These are phyloP conservation scores for Metopolophium dirhodum DNA, from an alignment of 1,140 invertebrate genomes.

Conservation along the genomic window DNA sequence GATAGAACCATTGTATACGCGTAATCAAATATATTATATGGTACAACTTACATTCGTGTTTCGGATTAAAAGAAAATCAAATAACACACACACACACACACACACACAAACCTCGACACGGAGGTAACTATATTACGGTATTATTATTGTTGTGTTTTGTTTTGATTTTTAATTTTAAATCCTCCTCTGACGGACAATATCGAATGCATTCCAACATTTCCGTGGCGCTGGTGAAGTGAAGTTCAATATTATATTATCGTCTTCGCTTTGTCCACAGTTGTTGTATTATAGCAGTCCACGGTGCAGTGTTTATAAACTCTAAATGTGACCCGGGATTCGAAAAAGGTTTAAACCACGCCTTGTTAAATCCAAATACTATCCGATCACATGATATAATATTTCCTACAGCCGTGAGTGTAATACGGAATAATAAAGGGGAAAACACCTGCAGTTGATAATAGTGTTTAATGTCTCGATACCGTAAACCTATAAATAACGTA, in stretches of 20 bases:
- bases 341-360: background rate
- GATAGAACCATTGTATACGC: background rate
- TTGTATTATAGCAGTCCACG: background rate
- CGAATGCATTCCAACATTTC: background rate
- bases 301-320: background rate
- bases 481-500: background rate
- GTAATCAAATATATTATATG: background rate
- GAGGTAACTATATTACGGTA: background rate
- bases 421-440: background rate
- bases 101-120: background rate
- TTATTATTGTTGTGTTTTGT: background rate
- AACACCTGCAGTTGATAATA: conserved; percentile 1
- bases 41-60: background rate
- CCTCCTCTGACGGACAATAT: background rate
- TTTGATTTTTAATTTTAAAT: conserved; percentile 2
- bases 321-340: background rate
- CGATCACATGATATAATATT: background rate
- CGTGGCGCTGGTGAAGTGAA: background rate
- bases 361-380: background rate
- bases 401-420: background rate
- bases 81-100: background rate
- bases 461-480: background rate
- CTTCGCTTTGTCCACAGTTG: background rate
- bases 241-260: background rate
- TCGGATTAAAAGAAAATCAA: conserved; percentile 3